Evolutionary conservation across 64 coral and sea anemone genomes (phyloP).

Genomic region (Montipora sp.): DNA sequence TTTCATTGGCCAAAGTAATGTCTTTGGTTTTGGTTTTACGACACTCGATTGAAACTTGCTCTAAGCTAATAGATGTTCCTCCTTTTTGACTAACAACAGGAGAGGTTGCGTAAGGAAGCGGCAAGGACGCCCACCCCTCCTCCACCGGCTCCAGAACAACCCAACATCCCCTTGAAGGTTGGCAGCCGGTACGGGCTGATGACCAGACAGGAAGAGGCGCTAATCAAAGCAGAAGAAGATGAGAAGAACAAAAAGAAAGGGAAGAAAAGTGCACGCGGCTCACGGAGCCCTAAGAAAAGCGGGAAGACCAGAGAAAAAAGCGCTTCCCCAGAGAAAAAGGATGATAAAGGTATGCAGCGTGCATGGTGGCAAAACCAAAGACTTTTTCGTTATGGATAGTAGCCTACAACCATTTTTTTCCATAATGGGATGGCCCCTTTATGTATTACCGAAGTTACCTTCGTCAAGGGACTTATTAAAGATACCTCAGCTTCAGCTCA

Average conservation of each 20-base stretch:
- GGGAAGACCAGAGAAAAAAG: conserved; percentile 60
- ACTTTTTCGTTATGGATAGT: not conserved
- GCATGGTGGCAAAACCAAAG: not conserved
- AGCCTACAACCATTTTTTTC: no score
- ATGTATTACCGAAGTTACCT: not conserved
- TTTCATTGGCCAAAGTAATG: no score
- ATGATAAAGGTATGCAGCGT: conserved; percentile 21
- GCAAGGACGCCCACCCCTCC: conserved; percentile 92
- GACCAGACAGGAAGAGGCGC: conserved; percentile 82
- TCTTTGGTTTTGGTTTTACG: no score
- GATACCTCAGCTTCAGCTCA: not conserved
- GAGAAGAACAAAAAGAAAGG: conserved; percentile 96
- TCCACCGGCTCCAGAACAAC: conserved; percentile 76
- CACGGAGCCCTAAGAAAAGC: conserved; percentile 59
- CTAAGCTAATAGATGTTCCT: no score
- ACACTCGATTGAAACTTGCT: not conserved
- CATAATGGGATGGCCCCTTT: no score
- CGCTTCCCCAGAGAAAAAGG: conserved; percentile 76
- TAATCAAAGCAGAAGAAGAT: conserved; percentile 93
- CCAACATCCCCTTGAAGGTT: conserved; percentile 73
- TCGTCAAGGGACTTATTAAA: no score
- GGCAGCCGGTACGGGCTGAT: conserved; percentile 95
- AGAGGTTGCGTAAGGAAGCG: conserved; percentile 72
- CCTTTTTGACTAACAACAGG: conserved; percentile 5
- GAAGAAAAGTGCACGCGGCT: conserved; percentile 67